These are phyloP conservation scores for Melanerpes aurifrons DNA, from an alignment of 2,113 vertebrate genomes.

Conservation along the genomic window DNA sequence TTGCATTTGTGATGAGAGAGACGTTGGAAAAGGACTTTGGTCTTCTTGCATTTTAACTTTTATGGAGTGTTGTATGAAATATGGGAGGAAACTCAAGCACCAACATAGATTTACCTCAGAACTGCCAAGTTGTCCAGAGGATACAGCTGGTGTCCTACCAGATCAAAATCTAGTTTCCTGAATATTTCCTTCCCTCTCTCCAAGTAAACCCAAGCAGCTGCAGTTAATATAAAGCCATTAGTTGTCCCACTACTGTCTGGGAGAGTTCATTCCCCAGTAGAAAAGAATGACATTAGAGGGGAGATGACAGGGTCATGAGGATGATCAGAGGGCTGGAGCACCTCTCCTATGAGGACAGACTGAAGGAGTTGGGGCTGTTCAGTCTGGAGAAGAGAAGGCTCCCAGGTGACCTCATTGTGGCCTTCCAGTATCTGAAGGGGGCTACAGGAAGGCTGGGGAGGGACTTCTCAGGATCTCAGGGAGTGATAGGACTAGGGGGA, in stretches of 20 bases:
- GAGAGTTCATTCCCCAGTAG: not conserved
- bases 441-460: no score
- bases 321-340: no score
- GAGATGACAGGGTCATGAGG: not conserved
- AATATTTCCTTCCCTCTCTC: not conserved
- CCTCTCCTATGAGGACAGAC: no score
- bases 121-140: not conserved
- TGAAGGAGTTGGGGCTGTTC: no score
- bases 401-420: no score
- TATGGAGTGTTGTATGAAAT: not conserved
- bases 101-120: not conserved
- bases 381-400: no score
- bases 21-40: not conserved
- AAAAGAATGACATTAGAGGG: not conserved
- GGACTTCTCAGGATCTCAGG: no score
- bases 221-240: not conserved
- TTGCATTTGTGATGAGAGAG: not conserved
- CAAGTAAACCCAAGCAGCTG: not conserved
- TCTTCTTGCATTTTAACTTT: not conserved
- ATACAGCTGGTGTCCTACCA: not conserved
- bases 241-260: not conserved
- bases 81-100: not conserved
- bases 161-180: not conserved
- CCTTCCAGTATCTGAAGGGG: no score
- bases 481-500: no score